Evolutionary conservation across 2,797 vertebrate species (phyloP).

Genomic region (Myotis vivesi): DNA sequence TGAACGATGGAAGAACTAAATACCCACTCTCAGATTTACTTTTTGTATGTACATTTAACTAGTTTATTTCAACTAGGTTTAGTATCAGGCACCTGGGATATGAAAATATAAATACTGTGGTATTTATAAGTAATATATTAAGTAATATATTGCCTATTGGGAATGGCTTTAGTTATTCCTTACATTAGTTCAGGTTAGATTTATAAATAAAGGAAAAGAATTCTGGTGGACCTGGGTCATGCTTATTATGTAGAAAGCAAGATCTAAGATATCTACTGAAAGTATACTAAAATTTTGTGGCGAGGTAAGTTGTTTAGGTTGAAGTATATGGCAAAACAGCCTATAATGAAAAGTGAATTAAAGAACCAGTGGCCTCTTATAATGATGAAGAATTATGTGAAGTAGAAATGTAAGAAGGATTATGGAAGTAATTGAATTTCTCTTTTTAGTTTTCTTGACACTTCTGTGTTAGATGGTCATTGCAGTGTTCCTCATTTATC

Average conservation of each 20-base stretch:
- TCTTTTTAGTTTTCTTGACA: conserved; percentile 34
- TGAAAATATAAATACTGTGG: not conserved
- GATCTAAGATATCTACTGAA: not conserved
- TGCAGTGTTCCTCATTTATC: not conserved
- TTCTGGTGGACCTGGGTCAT: not conserved
- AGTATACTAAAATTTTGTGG: not conserved
- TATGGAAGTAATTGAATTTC: conserved; percentile 14
- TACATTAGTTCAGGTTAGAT: not conserved
- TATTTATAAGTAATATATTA: not conserved
- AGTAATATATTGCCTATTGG: not conserved
- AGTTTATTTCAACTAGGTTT: not conserved
- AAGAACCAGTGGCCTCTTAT: not conserved
- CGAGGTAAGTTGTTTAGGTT: not conserved
- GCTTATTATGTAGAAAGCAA: not conserved
- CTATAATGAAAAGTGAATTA: not conserved
- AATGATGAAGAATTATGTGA: not conserved
- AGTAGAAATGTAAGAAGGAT: not conserved
- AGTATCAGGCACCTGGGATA: not conserved
- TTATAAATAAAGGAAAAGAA: not conserved
- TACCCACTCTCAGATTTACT: not conserved
- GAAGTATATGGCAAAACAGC: not conserved
- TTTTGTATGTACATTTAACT: not conserved
- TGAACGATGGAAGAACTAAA: not conserved
- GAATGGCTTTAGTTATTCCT: not conserved
- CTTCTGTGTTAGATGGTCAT: not conserved